Conservation (phyloP, 1,140 invertebrate genomes). For the Drosophila funebris region DNA sequence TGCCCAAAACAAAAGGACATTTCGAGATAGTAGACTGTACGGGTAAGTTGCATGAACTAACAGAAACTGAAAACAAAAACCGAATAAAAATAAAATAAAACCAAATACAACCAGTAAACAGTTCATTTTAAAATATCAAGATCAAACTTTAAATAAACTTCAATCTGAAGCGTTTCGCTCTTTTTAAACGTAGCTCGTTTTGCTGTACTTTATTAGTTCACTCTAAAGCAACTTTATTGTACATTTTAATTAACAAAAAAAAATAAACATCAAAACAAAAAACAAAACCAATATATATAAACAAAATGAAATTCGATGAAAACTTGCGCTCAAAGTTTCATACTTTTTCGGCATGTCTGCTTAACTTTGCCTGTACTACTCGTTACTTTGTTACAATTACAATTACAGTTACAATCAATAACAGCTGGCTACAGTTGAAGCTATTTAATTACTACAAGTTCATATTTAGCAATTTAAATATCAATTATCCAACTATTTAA, state of each 20-base stretch:
- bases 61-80: constrained; percentile 43
- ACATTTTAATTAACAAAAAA: constrained; percentile 39
- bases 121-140: constrained; percentile 40
- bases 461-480: constrained; percentile 66
- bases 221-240: constrained; percentile 61
- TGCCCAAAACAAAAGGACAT: constrained; percentile 85
- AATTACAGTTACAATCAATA: constrained; percentile 47
- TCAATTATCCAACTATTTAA: constrained; percentile 54
- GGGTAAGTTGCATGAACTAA: constrained; percentile 87
- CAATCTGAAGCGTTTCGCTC: constrained; percentile 61
- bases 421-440: constrained; percentile 52
- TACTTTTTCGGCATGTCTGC: constrained; percentile 77
- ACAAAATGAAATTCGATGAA: constrained; percentile 44
- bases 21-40: constrained; percentile 90
- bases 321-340: constrained; percentile 73
- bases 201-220: constrained; percentile 79
- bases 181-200: constrained; percentile 73
- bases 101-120: constrained; percentile 30
- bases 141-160: constrained; percentile 45
- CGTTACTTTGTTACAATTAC: constrained; percentile 68
- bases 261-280: constrained; percentile 38
- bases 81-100: constrained; percentile 20
- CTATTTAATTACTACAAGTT: constrained; percentile 38
- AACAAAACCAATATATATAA: constrained; percentile 18
- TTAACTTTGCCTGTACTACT: constrained; percentile 78